Evolutionary conservation across 2,888 invertebrate genomes (phyloP).

Genomic region (Drosophila putrida): DNA sequence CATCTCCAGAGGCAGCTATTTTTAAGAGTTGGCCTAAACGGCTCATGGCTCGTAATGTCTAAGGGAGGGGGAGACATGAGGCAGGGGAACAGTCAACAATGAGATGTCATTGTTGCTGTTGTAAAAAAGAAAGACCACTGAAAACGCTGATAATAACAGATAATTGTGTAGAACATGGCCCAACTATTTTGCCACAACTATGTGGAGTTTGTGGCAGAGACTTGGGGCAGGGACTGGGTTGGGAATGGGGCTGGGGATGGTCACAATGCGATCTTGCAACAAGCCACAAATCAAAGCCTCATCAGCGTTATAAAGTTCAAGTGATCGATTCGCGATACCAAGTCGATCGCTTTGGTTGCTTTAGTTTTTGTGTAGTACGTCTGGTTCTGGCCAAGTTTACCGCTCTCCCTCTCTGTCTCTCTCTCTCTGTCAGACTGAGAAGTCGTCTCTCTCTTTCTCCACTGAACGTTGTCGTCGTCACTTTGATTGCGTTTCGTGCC

Average conservation of each 20-base stretch:
- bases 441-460: conserved; percentile 17
- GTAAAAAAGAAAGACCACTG: conserved; percentile 36
- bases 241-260: conserved; percentile 12
- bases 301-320: conserved; percentile 79
- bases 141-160: conserved; percentile 81
- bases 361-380: conserved; percentile 3
- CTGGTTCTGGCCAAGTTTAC: conserved; percentile 12
- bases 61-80: background rate
- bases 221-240: background rate
- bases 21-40: conserved; percentile 77
- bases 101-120: conserved; percentile 70
- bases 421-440: conserved; percentile 15
- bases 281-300: conserved; percentile 76
- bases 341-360: conserved; percentile 46
- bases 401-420: conserved; percentile 16
- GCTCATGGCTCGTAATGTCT: conserved; percentile 22
- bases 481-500: conserved; percentile 84
- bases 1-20: conserved; percentile 72
- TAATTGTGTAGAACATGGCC: conserved; percentile 85
- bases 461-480: conserved; percentile 72
- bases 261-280: conserved; percentile 35
- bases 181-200: conserved; percentile 71
- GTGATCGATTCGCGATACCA: conserved; percentile 71
- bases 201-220: conserved; percentile 17
- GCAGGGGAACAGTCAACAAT: conserved; percentile 46